phyloP scores from a whole-genome alignment of 2,888 invertebrate species.

The Eudasyphora cyanicolor region DNA sequence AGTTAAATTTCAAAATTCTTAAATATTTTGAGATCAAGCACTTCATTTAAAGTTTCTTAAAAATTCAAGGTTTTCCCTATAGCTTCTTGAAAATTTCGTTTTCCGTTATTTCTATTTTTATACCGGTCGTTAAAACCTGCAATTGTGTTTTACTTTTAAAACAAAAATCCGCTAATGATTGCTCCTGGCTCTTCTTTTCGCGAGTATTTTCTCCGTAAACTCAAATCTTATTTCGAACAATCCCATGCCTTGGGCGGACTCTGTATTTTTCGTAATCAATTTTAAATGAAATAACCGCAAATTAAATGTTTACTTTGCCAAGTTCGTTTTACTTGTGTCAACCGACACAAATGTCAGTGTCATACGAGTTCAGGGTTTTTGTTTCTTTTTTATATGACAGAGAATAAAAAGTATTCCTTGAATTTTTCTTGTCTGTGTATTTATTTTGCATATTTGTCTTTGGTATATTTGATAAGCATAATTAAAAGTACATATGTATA shows the following conservation, averaged over 20 bases:
- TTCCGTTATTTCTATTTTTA: too few relatives aligned
- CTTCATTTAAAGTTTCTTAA: too few relatives aligned
- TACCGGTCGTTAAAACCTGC: too few relatives aligned
- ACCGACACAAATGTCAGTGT: neutral
- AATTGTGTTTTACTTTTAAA: too few relatives aligned
- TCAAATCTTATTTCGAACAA: neutral
- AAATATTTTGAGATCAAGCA: too few relatives aligned
- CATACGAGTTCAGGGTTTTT: neutral
- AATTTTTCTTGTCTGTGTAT: neutral
- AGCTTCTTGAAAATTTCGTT: too few relatives aligned
- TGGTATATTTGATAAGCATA: neutral
- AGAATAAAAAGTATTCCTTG: neutral
- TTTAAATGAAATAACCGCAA: slow-evolving; percentile 56
- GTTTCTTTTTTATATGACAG: neutral
- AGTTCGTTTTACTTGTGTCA: neutral
- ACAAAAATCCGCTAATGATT: neutral
- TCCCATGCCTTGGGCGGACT: neutral
- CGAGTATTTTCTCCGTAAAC: too few relatives aligned
- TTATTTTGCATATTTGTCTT: neutral
- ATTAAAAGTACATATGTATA: neutral
- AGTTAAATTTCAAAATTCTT: too few relatives aligned
- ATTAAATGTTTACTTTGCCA: slow-evolving; percentile 12
- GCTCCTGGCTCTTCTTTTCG: neutral
- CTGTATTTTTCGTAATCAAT: slow-evolving; percentile 43
- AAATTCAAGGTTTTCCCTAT: too few relatives aligned